Percentiles rank a stretch among this genome's conserved stretches.
Evolutionary conservation across 2,113 vertebrate species (phyloP).

Genomic region (Clarias magur): DNA sequence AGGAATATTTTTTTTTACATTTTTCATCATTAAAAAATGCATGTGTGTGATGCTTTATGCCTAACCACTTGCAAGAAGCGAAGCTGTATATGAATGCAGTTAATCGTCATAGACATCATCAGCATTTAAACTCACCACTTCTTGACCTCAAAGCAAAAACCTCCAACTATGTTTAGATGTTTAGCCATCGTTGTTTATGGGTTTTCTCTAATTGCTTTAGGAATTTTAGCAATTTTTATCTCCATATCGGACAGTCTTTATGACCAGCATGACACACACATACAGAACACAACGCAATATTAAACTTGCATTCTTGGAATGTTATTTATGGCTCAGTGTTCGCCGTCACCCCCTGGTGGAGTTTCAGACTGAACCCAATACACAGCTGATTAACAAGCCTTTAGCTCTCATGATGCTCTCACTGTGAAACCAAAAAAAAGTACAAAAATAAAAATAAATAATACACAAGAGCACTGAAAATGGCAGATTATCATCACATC

Average conservation of each 20-base stretch:
- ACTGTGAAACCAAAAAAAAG: not conserved
- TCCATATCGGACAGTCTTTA: not conserved
- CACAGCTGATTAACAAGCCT: not conserved
- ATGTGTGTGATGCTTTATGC: not conserved
- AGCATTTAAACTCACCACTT: not conserved
- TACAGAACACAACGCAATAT: not conserved
- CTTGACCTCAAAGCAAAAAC: not conserved
- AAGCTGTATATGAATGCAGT: not conserved
- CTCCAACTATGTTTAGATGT: not conserved
- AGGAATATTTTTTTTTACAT: not conserved
- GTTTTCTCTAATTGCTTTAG: not conserved
- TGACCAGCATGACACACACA: not conserved
- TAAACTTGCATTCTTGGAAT: not conserved
- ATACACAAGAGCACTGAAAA: not conserved
- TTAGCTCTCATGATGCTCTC: not conserved
- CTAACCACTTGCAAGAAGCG: not conserved
- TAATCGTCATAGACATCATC: not conserved
- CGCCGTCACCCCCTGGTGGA: not conserved
- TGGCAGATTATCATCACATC: not conserved
- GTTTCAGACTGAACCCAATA: not conserved
- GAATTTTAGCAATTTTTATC: not conserved
- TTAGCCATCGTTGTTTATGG: not conserved
- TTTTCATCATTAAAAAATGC: not conserved
- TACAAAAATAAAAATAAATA: not conserved
- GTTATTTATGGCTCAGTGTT: not conserved